These are phyloP conservation scores for Ormyrus pomaceus DNA, from an alignment of 2,888 invertebrate species.

Conservation along the genomic window DNA sequence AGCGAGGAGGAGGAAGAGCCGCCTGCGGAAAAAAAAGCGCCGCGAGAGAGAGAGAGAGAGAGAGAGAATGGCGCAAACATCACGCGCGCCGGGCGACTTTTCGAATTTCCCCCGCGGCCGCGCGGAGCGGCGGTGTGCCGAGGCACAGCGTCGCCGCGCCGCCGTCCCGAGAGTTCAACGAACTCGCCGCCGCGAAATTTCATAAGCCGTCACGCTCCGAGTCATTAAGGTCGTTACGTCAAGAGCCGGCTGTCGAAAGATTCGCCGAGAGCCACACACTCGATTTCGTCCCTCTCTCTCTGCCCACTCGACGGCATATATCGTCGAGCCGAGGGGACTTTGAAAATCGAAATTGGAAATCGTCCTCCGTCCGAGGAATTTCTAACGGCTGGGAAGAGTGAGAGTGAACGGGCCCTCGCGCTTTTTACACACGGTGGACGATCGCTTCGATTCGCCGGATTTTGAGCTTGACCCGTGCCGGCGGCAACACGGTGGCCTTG, in stretches of 20 bases:
- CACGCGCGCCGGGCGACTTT: background rate
- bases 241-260: conserved; percentile 44
- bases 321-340: too few species aligned
- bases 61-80: background rate
- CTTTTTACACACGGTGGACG: too few species aligned
- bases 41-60: background rate
- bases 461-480: too few species aligned
- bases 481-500: too few species aligned
- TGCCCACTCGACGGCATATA: too few species aligned
- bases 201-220: conserved; percentile 54
- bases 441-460: too few species aligned
- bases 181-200: conserved; percentile 52
- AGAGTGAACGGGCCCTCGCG: too few species aligned
- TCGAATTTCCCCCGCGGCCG: conserved; percentile 11
- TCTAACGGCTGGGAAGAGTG: too few species aligned
- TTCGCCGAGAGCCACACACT: background rate
- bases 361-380: too few species aligned
- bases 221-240: conserved; percentile 57
- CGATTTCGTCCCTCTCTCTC: too few species aligned
- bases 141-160: conserved; percentile 4
- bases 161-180: background rate
- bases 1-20: background rate
- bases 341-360: too few species aligned
- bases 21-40: background rate
- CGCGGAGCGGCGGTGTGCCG: background rate